Evolutionary conservation across 2,888 invertebrate species (phyloP).

Genomic region (Cordilura impudica): DNA sequence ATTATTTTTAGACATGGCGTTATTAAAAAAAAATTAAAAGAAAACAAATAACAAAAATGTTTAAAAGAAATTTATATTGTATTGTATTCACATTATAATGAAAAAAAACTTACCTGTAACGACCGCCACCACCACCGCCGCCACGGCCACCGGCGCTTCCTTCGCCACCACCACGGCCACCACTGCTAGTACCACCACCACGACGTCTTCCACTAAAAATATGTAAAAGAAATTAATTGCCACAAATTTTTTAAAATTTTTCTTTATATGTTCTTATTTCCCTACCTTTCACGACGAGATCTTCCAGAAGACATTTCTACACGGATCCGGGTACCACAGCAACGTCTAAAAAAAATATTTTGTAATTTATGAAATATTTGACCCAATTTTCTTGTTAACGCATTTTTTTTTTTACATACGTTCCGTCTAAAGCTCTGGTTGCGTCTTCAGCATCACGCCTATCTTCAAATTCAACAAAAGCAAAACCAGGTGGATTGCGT

Average conservation of each 20-base stretch:
- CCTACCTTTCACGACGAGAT: slow-evolving; percentile 86
- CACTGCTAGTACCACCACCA: slow-evolving; percentile 73
- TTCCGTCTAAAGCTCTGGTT: slow-evolving; percentile 87
- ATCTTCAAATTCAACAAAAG: slow-evolving; percentile 92
- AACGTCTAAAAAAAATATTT: slow-evolving; percentile 83
- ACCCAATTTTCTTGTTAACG: neutral
- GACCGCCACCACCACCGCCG: slow-evolving; percentile 66
- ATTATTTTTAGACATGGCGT: slow-evolving; percentile 21
- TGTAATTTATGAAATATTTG: neutral
- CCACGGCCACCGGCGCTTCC: slow-evolving; percentile 67
- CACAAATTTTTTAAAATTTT: too few relatives aligned
- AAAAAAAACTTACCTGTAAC: slow-evolving; percentile 73
- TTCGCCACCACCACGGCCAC: slow-evolving; percentile 70
- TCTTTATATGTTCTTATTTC: too few relatives aligned
- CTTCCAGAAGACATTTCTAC: slow-evolving; percentile 96
- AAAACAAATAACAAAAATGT: slow-evolving; percentile 17
- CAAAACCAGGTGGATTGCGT: slow-evolving; percentile 92
- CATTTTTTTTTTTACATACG: slow-evolving; percentile 81
- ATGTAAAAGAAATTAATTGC: too few relatives aligned
- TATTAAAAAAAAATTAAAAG: slow-evolving; percentile 17
- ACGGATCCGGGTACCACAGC: slow-evolving; percentile 92
- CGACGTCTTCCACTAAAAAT: too few relatives aligned
- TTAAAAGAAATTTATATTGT: slow-evolving; percentile 1
- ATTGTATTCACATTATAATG: too few relatives aligned
- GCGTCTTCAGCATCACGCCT: slow-evolving; percentile 91